Conservation (phyloP, 2,888 invertebrate genomes). For the Bimastos eiseni region DNA sequence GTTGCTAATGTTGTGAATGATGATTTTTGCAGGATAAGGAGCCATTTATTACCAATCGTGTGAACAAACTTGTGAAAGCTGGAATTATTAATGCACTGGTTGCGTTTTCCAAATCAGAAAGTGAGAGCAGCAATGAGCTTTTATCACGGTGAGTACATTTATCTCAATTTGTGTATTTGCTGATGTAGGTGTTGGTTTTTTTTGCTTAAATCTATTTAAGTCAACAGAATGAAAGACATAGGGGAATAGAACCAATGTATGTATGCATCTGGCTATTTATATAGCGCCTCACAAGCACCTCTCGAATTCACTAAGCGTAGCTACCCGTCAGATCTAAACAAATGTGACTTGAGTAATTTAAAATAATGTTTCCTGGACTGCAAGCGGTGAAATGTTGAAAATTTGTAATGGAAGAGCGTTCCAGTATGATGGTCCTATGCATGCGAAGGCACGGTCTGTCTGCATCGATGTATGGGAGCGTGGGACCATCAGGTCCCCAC, state of each 20-base stretch:
- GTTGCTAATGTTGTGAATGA: not conserved
- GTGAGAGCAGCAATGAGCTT: slow-evolving; percentile 86
- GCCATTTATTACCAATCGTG: slow-evolving; percentile 69
- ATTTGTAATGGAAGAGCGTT: too few relatives aligned
- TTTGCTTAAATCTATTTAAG: not conserved
- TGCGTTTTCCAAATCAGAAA: slow-evolving; percentile 87
- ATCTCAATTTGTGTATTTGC: slow-evolving; percentile 7
- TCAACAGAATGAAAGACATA: not conserved
- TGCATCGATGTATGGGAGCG: too few relatives aligned
- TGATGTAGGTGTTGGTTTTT: not conserved
- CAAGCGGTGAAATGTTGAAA: too few relatives aligned
- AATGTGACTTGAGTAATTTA: too few relatives aligned
- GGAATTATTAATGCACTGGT: slow-evolving; percentile 89
- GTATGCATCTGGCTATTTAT: too few relatives aligned
- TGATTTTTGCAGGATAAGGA: slow-evolving; percentile 53
- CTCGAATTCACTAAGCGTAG: too few relatives aligned
- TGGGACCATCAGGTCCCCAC: too few relatives aligned
- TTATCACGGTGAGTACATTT: slow-evolving; percentile 67
- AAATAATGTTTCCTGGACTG: too few relatives aligned
- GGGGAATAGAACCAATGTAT: not conserved
- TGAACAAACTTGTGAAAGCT: slow-evolving; percentile 74
- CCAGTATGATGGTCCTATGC: too few relatives aligned
- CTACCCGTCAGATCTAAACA: too few relatives aligned
- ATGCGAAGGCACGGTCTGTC: too few relatives aligned
- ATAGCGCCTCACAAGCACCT: too few relatives aligned